Conservation (phyloP, 2,113 vertebrate species). For the Panurus biarmicus region DNA sequence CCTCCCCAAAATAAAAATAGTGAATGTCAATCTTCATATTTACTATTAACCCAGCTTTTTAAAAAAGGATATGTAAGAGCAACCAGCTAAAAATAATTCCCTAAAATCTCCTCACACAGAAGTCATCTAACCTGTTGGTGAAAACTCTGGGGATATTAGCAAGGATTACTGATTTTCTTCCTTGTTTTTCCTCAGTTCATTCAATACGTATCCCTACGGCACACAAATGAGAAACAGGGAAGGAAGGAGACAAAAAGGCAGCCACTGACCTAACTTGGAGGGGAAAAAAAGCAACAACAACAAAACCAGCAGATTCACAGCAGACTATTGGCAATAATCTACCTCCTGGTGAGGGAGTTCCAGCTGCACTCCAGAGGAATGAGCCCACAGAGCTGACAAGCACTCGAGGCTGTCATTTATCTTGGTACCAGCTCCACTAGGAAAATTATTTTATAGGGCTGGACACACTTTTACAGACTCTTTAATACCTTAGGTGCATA, state of each 20-base stretch:
- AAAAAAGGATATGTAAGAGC: not conserved
- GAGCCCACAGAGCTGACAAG: not conserved
- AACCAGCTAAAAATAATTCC: not conserved
- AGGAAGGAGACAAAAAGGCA: constrained; percentile 12
- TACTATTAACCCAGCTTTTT: not conserved
- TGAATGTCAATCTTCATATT: not conserved
- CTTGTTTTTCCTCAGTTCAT: not conserved
- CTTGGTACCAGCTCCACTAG: not conserved
- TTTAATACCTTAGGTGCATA: not conserved
- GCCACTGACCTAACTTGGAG: not conserved
- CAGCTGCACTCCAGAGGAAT: not conserved
- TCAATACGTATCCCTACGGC: not conserved
- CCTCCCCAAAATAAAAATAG: not conserved
- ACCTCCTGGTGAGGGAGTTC: not conserved
- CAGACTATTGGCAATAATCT: constrained; percentile 10
- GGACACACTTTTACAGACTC: not conserved
- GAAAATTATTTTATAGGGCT: not conserved
- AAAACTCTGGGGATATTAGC: not conserved
- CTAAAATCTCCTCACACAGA: not conserved
- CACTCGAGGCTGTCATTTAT: not conserved
- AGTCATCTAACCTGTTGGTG: not conserved
- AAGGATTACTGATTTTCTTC: not conserved
- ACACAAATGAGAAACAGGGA: not conserved
- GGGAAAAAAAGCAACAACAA: not conserved
- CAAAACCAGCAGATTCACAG: not conserved